Evolutionary conservation across 1,140 invertebrate genomes (phyloP), one percentile per base, ranked within the genome.

Genomic region (Drosophila ananassae): DNA sequence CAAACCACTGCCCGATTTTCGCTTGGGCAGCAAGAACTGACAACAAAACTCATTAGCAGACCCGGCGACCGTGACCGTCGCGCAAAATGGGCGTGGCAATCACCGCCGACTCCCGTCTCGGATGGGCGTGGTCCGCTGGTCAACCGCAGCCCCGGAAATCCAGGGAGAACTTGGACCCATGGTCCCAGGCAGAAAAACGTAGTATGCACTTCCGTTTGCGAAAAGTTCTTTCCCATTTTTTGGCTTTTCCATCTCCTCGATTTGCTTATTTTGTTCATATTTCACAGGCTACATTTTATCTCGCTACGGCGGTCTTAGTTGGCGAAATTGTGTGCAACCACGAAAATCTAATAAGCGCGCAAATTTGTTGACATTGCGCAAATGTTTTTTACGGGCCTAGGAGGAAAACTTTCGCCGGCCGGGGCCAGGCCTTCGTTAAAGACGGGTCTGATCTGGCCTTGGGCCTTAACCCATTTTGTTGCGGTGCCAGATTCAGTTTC

Each of bases 291-390:
- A 83, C 83, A 89, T 76, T 89, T 89, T 89, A 83, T 83, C 84
- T 89, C 56, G 69, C 61, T 83, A 84, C 59, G 79, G 84, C 79
- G 79, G 72, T 79, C 84, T 89, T 89, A 89, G 83, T 89, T 89
- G 83, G 83, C 83, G 83, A 89, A 89, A 89, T 89, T 89, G 83
- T 89, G 83, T 89, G 84, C 79, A 79, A 84, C 83, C 84, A 89
- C 83, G 84, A 89, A 89, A 89, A 89, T 89, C 83, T 89, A 89
- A 89, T 89, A 89, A 89, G 83, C 83, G 79, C 84, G 79, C 83
- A 89, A 89, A 89, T 89, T 89, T 89, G 84, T 89, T 89, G 83
- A 89, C 83, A 89, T 89, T 83, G 84, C 84, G 83, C 83, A 84
- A 89, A 89, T 83, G 84, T 89, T 89, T 83, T 89, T 89, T 89